phyloP scores from a whole-genome alignment of 2,113 vertebrate species.

The Anser cygnoides region DNA sequence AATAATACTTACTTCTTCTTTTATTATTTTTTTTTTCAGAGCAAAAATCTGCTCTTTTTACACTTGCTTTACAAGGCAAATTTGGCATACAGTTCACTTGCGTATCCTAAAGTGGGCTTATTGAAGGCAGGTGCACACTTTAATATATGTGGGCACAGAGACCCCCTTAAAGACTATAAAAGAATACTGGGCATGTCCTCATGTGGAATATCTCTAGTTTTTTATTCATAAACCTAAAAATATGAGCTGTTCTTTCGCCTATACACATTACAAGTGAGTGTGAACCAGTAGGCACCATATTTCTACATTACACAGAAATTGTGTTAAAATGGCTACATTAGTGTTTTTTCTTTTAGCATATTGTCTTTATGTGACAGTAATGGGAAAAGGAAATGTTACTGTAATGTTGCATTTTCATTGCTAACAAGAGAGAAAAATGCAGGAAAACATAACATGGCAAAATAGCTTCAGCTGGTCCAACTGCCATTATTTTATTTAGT shows the following conservation, averaged over 20 bases:
- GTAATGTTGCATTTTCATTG: not conserved
- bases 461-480: not conserved
- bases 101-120: conserved; percentile 67
- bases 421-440: not conserved
- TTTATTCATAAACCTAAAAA: conserved; percentile 66
- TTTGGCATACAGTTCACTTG: conserved; percentile 68
- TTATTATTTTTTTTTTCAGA: not conserved
- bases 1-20: not conserved
- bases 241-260: conserved; percentile 53
- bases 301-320: not conserved
- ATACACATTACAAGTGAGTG: conserved; percentile 30
- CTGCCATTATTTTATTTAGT: not conserved
- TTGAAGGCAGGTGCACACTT: conserved; percentile 80
- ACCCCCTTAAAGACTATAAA: conserved; percentile 76
- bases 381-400: conserved; percentile 15
- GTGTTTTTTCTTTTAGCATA: not conserved
- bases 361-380: not conserved
- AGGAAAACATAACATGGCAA: not conserved
- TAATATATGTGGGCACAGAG: conserved; percentile 73
- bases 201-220: conserved; percentile 61
- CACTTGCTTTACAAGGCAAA: conserved; percentile 73
- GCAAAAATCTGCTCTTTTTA: conserved; percentile 67
- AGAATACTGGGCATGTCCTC: conserved; percentile 65
- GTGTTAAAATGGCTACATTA: conserved; percentile 39
- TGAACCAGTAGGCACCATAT: conserved; percentile 23